Evolutionary conservation across 1,140 invertebrate genomes (phyloP).

Genomic region (Trialeurodes vaporariorum): DNA sequence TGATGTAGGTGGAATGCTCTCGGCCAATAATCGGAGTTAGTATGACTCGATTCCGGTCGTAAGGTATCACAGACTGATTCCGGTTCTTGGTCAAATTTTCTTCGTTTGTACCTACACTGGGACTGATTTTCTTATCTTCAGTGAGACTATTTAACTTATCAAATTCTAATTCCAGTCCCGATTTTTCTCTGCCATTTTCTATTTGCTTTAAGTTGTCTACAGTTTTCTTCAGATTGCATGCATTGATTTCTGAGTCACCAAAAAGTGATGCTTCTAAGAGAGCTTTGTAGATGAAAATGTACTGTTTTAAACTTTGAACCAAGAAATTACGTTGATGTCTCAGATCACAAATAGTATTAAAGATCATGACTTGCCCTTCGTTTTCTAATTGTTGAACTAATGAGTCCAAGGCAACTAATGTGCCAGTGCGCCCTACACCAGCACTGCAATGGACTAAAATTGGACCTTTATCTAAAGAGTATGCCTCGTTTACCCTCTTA

Average conservation of each 20-base stretch:
- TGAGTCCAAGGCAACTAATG: slow-evolving; percentile 79
- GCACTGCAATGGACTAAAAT: slow-evolving; percentile 83
- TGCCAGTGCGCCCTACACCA: slow-evolving; percentile 84
- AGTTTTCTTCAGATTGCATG: slow-evolving; percentile 51
- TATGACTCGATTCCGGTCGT: slow-evolving; percentile 81
- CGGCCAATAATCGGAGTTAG: slow-evolving; percentile 62
- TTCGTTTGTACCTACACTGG: slow-evolving; percentile 42
- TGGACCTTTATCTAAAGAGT: slow-evolving; percentile 65
- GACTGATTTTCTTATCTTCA: slow-evolving; percentile 66
- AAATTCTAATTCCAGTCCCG: slow-evolving; percentile 69
- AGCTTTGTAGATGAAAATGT: slow-evolving; percentile 92
- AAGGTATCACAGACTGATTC: slow-evolving; percentile 76
- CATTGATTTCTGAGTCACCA: slow-evolving; percentile 80
- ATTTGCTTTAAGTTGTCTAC: slow-evolving; percentile 59
- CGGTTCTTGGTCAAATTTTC: slow-evolving; percentile 83
- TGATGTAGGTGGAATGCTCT: slow-evolving; percentile 92
- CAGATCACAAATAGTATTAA: slow-evolving; percentile 79
- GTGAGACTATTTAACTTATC: slow-evolving; percentile 65
- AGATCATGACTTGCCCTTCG: slow-evolving; percentile 72
- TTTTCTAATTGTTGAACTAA: slow-evolving; percentile 70
- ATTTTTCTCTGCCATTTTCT: slow-evolving; percentile 47
- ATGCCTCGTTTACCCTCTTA: slow-evolving; percentile 76
- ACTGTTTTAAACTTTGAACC: slow-evolving; percentile 92
- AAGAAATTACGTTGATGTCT: slow-evolving; percentile 83
- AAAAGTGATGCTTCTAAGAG: slow-evolving; percentile 87